Evolutionary conservation across 30 jellyfish, hydroid and myxozoan genomes (phyloP).

Genomic region (Pelagia noctiluca): DNA sequence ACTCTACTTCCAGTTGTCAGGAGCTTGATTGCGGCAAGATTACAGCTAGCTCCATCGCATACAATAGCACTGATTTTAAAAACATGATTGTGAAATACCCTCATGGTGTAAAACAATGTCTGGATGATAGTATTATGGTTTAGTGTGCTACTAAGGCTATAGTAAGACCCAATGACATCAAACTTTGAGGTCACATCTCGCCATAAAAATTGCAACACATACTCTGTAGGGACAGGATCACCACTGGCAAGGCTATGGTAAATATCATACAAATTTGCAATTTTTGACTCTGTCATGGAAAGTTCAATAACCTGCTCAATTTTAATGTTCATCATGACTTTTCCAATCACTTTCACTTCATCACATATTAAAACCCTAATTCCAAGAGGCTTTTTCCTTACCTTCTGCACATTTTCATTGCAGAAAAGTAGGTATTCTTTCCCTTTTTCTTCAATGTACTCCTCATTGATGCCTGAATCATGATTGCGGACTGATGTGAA

Average conservation of each 20-base stretch:
- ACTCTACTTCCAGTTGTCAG: conserved; percentile 16
- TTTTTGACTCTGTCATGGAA: conserved; percentile 23
- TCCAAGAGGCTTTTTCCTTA: conserved; percentile 26
- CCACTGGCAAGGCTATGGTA: background rate
- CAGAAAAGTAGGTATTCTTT: conserved; percentile 6
- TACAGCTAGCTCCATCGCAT: conserved; percentile 4
- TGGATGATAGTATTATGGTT: conserved; percentile 14
- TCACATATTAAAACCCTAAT: conserved; percentile 21
- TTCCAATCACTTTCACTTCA: conserved; percentile 10
- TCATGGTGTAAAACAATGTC: conserved; percentile 19
- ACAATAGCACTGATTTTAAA: conserved; percentile 13
- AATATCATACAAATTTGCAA: conserved; percentile 8
- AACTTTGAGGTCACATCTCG: conserved; percentile 44
- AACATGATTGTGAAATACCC: conserved; percentile 3
- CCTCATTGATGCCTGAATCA: conserved; percentile 25
- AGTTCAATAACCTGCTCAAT: conserved; percentile 25
- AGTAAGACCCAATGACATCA: conserved; percentile 43
- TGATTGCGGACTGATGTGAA: conserved; percentile 45
- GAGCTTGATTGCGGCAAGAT: conserved; percentile 40
- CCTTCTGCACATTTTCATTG: conserved; percentile 23
- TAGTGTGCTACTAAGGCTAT: conserved; percentile 15
- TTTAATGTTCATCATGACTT: conserved; percentile 32
- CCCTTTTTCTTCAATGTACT: conserved; percentile 40
- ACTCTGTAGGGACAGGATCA: conserved; percentile 43
- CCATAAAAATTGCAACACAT: conserved; percentile 37